Percentiles rank a stretch among this genome's conserved stretches.
Evolutionary conservation across 1,140 invertebrate species (phyloP).

Genomic region (Drosophila nigromelanica): DNA sequence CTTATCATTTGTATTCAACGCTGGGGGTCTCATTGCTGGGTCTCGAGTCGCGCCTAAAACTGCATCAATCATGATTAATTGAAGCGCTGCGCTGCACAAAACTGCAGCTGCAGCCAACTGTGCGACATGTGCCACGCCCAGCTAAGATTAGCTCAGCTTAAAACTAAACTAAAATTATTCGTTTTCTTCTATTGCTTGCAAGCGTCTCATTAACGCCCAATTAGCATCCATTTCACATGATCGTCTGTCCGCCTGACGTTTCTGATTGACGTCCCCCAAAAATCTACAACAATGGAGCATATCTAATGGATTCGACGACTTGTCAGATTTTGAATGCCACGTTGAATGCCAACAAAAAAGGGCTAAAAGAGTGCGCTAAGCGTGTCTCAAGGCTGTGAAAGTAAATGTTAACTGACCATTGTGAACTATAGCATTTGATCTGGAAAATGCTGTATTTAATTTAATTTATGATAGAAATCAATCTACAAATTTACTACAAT

Average conservation of each 20-base stretch:
- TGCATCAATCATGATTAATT: conserved; percentile 79
- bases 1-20: conserved; percentile 64
- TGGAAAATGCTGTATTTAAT: too few relatives aligned
- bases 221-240: conserved; percentile 71
- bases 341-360: conserved; percentile 10
- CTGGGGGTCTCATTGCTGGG: conserved; percentile 62
- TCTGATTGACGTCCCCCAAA: conserved; percentile 50
- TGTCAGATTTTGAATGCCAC: conserved; percentile 30
- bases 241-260: neutral
- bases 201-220: conserved; percentile 67
- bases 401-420: neutral
- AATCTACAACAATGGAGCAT: conserved; percentile 20
- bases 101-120: conserved; percentile 52
- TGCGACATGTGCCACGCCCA: conserved; percentile 35
- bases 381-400: conserved; percentile 15
- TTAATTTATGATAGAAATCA: too few relatives aligned
- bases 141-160: conserved; percentile 1
- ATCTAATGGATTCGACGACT: conserved; percentile 33
- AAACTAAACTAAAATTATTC: conserved; percentile 11
- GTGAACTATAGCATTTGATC: neutral
- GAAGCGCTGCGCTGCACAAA: conserved; percentile 41
- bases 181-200: conserved; percentile 23
- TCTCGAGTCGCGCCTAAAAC: conserved; percentile 39
- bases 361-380: conserved; percentile 2
- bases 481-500: too few relatives aligned